Conservation (phyloP, 2,888 invertebrate genomes). For the Ophion ellenae region DNA sequence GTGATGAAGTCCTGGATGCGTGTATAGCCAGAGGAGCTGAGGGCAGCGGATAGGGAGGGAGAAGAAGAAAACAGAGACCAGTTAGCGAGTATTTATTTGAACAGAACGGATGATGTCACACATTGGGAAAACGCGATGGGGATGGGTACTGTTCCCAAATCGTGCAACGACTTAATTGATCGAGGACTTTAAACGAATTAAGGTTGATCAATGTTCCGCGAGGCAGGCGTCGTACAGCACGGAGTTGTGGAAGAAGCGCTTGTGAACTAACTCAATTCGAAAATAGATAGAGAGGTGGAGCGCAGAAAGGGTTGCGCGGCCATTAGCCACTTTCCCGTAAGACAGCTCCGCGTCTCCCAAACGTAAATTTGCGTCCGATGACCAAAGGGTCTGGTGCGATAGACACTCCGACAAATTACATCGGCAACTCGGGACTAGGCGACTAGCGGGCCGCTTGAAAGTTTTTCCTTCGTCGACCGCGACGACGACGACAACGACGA, state of each 20-base stretch:
- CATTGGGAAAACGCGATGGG: conserved; percentile 35
- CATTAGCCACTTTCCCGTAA: conserved; percentile 41
- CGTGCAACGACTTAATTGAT: conserved; percentile 74
- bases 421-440: conserved; percentile 70
- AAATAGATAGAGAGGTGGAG: conserved; percentile 68
- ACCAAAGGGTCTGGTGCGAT: conserved; percentile 67
- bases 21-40: too few species aligned
- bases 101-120: conserved; percentile 58
- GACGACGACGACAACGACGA: conserved; percentile 53
- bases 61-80: background rate
- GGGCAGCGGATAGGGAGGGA: background rate
- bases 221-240: conserved; percentile 64
- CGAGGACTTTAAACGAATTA: conserved; percentile 75
- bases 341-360: conserved; percentile 52
- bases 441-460: conserved; percentile 55
- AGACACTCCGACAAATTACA: conserved; percentile 77
- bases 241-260: conserved; percentile 71
- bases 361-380: conserved; percentile 74
- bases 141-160: conserved; percentile 58
- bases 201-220: conserved; percentile 75
- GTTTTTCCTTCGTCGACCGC: conserved; percentile 65
- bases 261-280: conserved; percentile 74
- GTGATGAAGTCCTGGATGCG: too few species aligned
- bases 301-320: conserved; percentile 70
- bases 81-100: background rate